Evolutionary conservation across 2,888 invertebrate genomes (phyloP).

Genomic region (Leucoma salicis): DNA sequence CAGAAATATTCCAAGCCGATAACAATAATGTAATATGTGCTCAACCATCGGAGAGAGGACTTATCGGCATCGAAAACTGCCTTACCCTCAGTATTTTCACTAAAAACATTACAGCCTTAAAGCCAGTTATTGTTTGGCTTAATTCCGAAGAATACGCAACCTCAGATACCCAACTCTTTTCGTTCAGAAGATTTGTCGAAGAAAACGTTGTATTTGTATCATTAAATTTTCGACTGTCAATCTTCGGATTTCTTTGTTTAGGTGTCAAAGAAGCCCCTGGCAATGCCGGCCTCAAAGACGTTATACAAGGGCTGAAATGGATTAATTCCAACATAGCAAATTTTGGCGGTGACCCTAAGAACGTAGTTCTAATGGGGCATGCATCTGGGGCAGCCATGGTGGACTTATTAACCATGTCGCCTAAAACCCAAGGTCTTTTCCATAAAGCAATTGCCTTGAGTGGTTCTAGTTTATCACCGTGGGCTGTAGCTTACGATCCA

Average conservation of each 20-base stretch:
- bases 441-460: conserved; percentile 67
- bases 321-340: conserved; percentile 82
- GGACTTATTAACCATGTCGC: conserved; percentile 63
- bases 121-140: conserved; percentile 68
- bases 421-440: conserved; percentile 46
- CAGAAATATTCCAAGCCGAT: conserved; percentile 44
- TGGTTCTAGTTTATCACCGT: conserved; percentile 65
- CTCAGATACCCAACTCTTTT: conserved; percentile 39
- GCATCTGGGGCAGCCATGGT: conserved; percentile 87
- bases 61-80: conserved; percentile 66
- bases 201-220: conserved; percentile 85
- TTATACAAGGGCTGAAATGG: conserved; percentile 90
- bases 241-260: conserved; percentile 87
- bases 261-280: conserved; percentile 85
- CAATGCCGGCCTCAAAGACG: conserved; percentile 93
- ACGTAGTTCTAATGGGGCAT: conserved; percentile 90
- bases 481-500: conserved; percentile 71
- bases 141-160: conserved; percentile 60
- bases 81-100: conserved; percentile 61
- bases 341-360: conserved; percentile 83
- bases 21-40: conserved; percentile 53
- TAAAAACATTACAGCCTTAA: conserved; percentile 44
- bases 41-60: conserved; percentile 55
- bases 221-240: conserved; percentile 87
- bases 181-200: conserved; percentile 83